Conservation (phyloP, 2,113 vertebrate species). For the Corynorhinus townsendii region DNA sequence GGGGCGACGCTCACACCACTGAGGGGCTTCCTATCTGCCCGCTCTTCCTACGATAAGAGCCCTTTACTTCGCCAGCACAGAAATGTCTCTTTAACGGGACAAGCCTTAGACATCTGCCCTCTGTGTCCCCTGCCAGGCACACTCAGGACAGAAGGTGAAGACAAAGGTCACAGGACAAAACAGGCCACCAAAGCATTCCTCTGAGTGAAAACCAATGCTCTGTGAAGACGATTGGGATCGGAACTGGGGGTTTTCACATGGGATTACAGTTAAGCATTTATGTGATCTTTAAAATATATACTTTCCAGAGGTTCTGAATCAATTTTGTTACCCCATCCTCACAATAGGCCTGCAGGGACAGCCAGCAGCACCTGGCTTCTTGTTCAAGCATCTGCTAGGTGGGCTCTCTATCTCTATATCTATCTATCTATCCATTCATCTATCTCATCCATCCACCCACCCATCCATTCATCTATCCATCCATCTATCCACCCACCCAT, state of each 20-base stretch:
- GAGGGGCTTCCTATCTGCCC: constrained; percentile 39
- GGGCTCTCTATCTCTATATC: neutral
- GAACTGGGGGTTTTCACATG: neutral
- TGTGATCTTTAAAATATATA: neutral
- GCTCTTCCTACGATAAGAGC: constrained; percentile 41
- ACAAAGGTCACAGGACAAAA: neutral
- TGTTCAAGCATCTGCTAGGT: neutral
- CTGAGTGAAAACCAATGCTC: neutral
- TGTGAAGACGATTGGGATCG: rapidly evolving
- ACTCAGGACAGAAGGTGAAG: neutral
- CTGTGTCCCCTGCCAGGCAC: neutral
- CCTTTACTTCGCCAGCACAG: neutral
- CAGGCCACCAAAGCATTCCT: rapidly evolving
- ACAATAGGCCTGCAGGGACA: neutral
- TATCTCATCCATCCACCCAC: too few species aligned
- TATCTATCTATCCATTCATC: too few species aligned
- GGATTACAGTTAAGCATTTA: neutral
- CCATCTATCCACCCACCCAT: too few species aligned
- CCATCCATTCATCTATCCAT: too few species aligned
- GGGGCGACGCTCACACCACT: neutral
- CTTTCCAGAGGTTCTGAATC: neutral
- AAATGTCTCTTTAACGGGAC: neutral
- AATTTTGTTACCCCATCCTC: neutral
- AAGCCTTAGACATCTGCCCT: neutral
- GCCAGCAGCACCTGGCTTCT: neutral